These are phyloP conservation scores for Ophioderma brevispina DNA, from an alignment of 35 echinoderm and acorn worm species.

Conservation along the genomic window DNA sequence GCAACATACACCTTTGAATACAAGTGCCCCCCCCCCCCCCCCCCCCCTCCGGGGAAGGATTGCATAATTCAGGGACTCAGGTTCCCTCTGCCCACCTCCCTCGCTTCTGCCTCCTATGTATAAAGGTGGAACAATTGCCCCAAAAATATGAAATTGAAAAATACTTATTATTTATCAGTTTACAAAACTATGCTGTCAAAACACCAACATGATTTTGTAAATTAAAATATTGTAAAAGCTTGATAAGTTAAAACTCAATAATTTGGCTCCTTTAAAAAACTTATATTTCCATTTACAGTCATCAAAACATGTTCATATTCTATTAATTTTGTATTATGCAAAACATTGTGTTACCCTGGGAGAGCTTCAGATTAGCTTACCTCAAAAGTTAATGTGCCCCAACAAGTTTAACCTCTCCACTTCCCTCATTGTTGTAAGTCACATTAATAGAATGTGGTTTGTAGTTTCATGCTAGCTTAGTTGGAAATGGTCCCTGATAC, in stretches of 20 bases:
- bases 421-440: constrained; percentile 26
- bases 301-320: background rate
- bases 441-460: background rate
- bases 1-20: no score
- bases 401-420: constrained; percentile 18
- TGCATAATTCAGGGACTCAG: no score
- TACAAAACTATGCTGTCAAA: no score
- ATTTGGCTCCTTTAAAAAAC: background rate
- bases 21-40: no score
- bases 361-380: constrained; percentile 24
- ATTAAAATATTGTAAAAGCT: background rate
- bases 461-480: constrained; percentile 3
- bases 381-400: constrained; percentile 62
- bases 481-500: constrained; percentile 47
- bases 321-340: background rate
- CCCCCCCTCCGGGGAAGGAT: no score
- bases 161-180: no score
- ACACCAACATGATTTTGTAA: background rate
- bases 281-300: background rate
- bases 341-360: background rate
- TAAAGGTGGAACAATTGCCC: no score
- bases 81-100: no score
- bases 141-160: no score
- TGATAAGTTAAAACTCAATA: background rate
- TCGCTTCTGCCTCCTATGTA: no score